Evolutionary conservation across 2,113 vertebrate species (phyloP), one percentile per base, ranked within the genome.

Genomic region (Podarcis muralis): DNA sequence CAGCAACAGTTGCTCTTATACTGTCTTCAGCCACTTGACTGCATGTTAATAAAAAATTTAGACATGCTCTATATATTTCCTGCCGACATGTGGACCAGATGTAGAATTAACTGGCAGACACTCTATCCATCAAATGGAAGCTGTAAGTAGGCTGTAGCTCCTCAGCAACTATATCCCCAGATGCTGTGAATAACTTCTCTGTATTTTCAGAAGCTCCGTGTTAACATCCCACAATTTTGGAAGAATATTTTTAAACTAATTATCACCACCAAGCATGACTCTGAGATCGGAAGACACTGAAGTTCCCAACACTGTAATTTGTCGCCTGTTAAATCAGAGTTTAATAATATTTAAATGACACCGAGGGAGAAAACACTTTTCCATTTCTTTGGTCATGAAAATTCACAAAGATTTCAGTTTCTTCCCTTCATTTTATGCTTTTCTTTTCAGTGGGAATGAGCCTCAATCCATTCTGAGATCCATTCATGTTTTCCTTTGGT

Each of bases 161-260:
- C 85, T 80, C 86, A 78, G 93, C 91, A 66, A 93, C 86, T 90
- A 88, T 66, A 87, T 85, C 91, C 88, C 76, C 89, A 92, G 78
- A 94, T 94, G 90, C 91, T 90, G 81, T 15, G 85, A 95, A 93
- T 35, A 95, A 92, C 93, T 92, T 59, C 87, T n/a, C 53, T 88
- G 81, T 90, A 74, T 79, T 84, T 90, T 93, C 85, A 93, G 89
- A 95, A 95, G 80, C 79, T 92, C 74, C 85, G 71, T 78, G 85
- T 91, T 91, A 53, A 87, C 81, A 92, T 95, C 71, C 93, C 83
- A 78, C 35, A 83, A 93, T 84, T 88, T 88, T 87, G 30, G 89
- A 84, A 92, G 91, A 93, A 90, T 96, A 95, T 94, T 94, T 96
- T 95, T 92, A 93, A 95, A 84, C 84, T 96, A 93, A 95, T 96